Conservation (phyloP, 2,797 vertebrate species). For the Melopsittacus undulatus region DNA sequence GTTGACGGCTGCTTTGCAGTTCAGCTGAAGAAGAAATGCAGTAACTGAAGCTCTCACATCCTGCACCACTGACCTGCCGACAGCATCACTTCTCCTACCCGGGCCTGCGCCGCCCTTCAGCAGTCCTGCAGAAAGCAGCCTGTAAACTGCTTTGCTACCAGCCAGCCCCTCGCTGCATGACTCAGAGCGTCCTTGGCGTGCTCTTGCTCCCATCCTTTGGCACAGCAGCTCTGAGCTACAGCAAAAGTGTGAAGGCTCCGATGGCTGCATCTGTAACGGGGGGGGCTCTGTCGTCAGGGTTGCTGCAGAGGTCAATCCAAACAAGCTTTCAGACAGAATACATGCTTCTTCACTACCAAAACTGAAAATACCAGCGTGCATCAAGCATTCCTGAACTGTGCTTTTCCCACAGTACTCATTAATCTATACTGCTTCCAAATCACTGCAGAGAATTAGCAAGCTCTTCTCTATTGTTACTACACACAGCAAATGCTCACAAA, state of each 20-base stretch:
- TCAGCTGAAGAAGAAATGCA: background rate
- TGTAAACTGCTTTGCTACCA: background rate
- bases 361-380: background rate
- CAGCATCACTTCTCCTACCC: background rate
- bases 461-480: background rate
- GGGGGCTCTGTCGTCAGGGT: background rate
- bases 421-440: accelerated
- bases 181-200: background rate
- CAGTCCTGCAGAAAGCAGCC: background rate
- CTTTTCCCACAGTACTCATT: background rate
- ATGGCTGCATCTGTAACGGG: accelerated
- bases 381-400: background rate
- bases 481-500: background rate
- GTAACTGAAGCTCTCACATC: too few relatives aligned
- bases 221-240: background rate
- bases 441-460: background rate
- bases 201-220: background rate
- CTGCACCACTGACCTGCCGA: background rate
- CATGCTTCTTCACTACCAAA: background rate
- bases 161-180: background rate
- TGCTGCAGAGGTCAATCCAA: background rate
- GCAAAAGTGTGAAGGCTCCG: background rate
- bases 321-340: background rate
- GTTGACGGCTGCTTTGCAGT: background rate
- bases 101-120: background rate